phyloP scores from a whole-genome alignment of 1,140 invertebrate genomes.

The Trichonephila inaurata region DNA sequence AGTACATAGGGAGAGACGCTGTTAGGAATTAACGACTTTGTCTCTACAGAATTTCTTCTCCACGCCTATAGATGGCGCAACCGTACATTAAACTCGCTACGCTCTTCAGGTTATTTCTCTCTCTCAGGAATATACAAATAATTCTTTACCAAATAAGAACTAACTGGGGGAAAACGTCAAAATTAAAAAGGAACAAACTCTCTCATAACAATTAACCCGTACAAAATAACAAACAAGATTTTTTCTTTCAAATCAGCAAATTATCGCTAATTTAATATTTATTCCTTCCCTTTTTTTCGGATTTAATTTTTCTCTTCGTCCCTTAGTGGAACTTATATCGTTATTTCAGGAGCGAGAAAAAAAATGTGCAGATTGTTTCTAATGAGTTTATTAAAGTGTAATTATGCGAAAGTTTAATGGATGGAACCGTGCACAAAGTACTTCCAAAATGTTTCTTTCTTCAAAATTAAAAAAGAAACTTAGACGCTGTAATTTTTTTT shows the following conservation, averaged over 20 bases:
- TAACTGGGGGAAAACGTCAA: background rate
- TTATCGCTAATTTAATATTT: background rate
- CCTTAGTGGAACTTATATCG: background rate
- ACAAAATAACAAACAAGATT: background rate
- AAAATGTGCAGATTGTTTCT: conserved; percentile 16
- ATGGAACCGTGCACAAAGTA: background rate
- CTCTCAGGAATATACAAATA: background rate
- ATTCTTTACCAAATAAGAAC: background rate
- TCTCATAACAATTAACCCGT: background rate
- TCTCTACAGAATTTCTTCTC: background rate
- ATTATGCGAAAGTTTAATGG: background rate
- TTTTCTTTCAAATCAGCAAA: background rate
- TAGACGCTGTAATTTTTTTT: too few relatives aligned
- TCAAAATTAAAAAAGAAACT: background rate
- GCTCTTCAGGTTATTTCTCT: background rate
- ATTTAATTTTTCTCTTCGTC: background rate
- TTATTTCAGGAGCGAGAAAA: background rate
- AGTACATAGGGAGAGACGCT: too few relatives aligned
- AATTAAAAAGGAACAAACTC: background rate
- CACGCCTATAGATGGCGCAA: background rate
- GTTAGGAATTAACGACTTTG: too few relatives aligned
- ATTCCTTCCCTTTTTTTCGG: background rate
- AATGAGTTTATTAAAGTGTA: conserved; percentile 14
- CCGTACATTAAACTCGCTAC: too few relatives aligned
- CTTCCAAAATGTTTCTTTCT: background rate